A percentile compares a stretch with the other conserved stretches of the same genome.
phyloP scores from a whole-genome alignment of 2,888 invertebrate genomes.

The Caradrina kadenii region DNA sequence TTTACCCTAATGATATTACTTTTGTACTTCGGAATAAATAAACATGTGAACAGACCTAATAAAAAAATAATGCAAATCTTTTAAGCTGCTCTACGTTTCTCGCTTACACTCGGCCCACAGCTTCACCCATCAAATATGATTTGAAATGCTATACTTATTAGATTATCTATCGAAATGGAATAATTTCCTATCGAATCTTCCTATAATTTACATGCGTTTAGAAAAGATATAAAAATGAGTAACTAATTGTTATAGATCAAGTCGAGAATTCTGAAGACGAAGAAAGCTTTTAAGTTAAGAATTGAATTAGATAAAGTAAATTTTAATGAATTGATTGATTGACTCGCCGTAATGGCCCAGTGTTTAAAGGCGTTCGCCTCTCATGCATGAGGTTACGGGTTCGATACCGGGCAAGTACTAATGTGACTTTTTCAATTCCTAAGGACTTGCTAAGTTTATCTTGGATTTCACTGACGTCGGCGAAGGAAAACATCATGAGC shows the following conservation, averaged over 20 bases:
- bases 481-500: too few relatives aligned
- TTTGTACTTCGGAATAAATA: too few relatives aligned
- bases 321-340: constrained; percentile 31
- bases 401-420: too few relatives aligned
- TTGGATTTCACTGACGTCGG: too few relatives aligned
- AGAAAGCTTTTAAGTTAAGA: constrained; percentile 39
- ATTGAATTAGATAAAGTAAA: constrained; percentile 38
- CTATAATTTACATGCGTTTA: constrained; percentile 28
- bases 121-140: constrained; percentile 41
- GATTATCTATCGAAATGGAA: constrained; percentile 47
- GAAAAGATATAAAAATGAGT: constrained; percentile 30
- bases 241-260: constrained; percentile 52
- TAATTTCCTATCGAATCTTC: constrained; percentile 35
- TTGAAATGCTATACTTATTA: constrained; percentile 53
- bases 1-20: too few relatives aligned
- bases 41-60: too few relatives aligned
- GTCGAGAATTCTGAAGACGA: constrained; percentile 22
- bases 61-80: too few relatives aligned
- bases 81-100: neutral
- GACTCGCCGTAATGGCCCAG: too few relatives aligned
- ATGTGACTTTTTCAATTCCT: too few relatives aligned
- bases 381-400: too few relatives aligned
- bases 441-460: too few relatives aligned
- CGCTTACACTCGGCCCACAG: constrained; percentile 19
- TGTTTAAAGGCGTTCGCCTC: too few relatives aligned